Evolutionary conservation across 1,140 invertebrate genomes (phyloP).

Genomic region (Bombus impatiens): DNA sequence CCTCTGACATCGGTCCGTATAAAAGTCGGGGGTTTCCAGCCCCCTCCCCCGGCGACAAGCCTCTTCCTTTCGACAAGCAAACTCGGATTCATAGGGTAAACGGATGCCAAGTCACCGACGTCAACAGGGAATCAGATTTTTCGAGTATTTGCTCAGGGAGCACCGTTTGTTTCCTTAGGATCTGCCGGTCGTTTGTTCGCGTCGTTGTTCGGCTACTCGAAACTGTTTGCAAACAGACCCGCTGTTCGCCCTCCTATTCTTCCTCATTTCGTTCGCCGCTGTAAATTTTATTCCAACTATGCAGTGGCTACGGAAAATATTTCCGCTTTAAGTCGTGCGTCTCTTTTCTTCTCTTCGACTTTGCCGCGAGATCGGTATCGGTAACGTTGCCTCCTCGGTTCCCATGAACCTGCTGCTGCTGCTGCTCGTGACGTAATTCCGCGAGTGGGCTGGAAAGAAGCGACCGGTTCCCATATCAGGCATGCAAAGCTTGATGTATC

Average conservation of each 20-base stretch:
- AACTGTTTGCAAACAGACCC: slow-evolving; percentile 44
- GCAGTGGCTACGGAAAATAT: no score
- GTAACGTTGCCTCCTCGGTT: slow-evolving; percentile 23
- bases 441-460: slow-evolving; percentile 41
- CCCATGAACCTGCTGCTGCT: slow-evolving; percentile 51
- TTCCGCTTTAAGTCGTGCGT: no score
- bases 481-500: slow-evolving; percentile 83
- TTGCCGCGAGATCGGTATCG: background rate
- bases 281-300: no score
- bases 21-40: slow-evolving; percentile 57
- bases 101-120: slow-evolving; percentile 67
- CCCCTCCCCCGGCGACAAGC: background rate
- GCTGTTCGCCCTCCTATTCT: no score
- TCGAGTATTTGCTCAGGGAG: slow-evolving; percentile 69
- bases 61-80: slow-evolving; percentile 28
- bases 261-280: no score
- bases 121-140: slow-evolving; percentile 62
- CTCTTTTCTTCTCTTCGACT: no score
- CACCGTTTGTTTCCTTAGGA: slow-evolving; percentile 67
- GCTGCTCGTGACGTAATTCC: slow-evolving; percentile 56
- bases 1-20: slow-evolving; percentile 58
- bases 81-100: slow-evolving; percentile 56
- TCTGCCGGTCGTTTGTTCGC: slow-evolving; percentile 42
- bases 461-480: slow-evolving; percentile 80
- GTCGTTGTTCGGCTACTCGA: background rate